Percentiles rank a stretch among this genome's conserved stretches.
phyloP scores from a whole-genome alignment of 1,140 invertebrate genomes.

The Orchestia grillus region DNA sequence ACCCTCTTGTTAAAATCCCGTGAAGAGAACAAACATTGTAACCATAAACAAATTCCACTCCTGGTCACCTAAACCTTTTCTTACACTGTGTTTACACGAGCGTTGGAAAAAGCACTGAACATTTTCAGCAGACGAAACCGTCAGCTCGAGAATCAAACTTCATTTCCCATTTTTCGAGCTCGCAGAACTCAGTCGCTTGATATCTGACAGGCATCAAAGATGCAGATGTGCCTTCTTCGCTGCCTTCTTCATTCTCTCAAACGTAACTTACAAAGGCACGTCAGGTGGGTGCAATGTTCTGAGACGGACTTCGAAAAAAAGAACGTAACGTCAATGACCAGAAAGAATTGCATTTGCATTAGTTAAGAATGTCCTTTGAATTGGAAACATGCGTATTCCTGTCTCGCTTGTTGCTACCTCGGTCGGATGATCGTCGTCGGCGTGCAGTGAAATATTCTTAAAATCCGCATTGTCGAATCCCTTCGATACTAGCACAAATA shows the following conservation, averaged over 20 bases:
- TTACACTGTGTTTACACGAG: neutral
- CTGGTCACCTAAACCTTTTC: neutral
- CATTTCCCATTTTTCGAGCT: neutral
- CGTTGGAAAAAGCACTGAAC: neutral
- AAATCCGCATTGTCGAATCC: too few species aligned
- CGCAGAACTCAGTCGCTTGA: neutral
- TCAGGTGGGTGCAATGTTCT: neutral
- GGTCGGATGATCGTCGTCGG: neutral
- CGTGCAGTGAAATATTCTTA: neutral
- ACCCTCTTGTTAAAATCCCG: neutral
- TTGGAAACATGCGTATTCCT: neutral
- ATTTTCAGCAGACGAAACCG: neutral
- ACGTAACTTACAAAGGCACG: neutral
- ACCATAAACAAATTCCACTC: neutral
- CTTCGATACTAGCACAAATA: too few species aligned
- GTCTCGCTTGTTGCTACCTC: neutral
- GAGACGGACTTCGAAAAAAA: neutral
- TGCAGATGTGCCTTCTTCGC: neutral
- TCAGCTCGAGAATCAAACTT: neutral
- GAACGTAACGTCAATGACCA: neutral
- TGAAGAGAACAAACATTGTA: neutral
- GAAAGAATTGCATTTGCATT: neutral
- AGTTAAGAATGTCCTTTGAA: neutral
- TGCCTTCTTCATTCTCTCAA: neutral
- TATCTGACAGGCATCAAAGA: neutral